Evolutionary conservation across 2,113 vertebrate genomes (phyloP).

Genomic region (Okapia johnstoni): DNA sequence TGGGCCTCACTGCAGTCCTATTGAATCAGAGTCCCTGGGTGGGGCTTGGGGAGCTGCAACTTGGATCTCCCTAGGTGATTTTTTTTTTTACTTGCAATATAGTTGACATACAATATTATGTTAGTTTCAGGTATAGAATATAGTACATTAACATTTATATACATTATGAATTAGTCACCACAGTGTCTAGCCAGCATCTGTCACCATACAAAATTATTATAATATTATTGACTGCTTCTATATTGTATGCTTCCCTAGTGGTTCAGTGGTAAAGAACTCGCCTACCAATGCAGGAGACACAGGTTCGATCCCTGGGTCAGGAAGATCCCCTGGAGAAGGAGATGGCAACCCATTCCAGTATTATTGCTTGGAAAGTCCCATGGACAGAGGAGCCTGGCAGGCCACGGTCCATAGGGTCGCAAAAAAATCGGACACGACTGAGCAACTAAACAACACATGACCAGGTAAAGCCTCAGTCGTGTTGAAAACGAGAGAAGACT

Average conservation of each 20-base stretch:
- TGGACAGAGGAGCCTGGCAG: not conserved
- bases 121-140: not conserved
- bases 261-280: not conserved
- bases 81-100: not conserved
- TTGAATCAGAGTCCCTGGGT: not conserved
- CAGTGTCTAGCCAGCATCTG: not conserved
- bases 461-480: not conserved
- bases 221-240: not conserved
- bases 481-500: not conserved
- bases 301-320: not conserved
- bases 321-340: not conserved
- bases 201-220: not conserved
- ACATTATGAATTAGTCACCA: not conserved
- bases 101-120: not conserved
- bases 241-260: not conserved
- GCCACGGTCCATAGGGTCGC: not conserved
- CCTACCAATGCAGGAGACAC: not conserved
- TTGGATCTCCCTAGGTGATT: not conserved
- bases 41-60: not conserved
- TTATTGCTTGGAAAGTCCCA: not conserved
- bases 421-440: not conserved
- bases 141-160: not conserved
- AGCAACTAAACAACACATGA: not conserved
- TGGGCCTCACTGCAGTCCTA: not conserved
- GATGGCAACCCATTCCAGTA: not conserved